These are phyloP conservation scores for Myocastor coypus DNA, from an alignment of 2,113 vertebrate genomes.

Conservation along the genomic window DNA sequence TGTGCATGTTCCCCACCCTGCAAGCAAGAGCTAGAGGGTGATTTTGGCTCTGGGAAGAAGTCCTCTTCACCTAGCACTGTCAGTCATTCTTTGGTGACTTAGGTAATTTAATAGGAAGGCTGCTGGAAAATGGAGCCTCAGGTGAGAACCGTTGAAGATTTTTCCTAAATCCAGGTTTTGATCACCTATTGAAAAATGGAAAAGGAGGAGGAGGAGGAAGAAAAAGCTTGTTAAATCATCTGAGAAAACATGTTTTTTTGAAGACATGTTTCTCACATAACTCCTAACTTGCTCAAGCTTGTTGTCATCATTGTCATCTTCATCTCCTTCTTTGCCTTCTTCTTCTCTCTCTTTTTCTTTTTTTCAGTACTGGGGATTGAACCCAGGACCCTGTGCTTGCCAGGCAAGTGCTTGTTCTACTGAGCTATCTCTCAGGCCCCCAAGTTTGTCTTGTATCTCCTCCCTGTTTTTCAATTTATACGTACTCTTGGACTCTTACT, in stretches of 20 bases:
- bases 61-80: background rate
- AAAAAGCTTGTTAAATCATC: background rate
- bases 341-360: too few relatives aligned
- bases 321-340: too few relatives aligned
- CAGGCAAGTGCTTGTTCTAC: too few relatives aligned
- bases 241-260: background rate
- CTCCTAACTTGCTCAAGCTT: background rate
- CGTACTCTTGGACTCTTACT: background rate
- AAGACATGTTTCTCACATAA: background rate
- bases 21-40: background rate
- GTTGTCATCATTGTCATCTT: too few relatives aligned
- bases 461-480: background rate
- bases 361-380: too few relatives aligned
- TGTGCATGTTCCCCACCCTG: background rate
- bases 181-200: background rate
- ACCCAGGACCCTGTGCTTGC: too few relatives aligned
- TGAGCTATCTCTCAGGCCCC: too few relatives aligned
- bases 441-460: background rate
- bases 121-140: background rate
- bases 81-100: background rate
- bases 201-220: background rate
- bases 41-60: background rate
- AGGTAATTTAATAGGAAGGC: background rate
- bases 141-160: background rate
- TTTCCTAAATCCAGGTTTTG: conserved; percentile 55